These are phyloP conservation scores for Homarus americanus DNA, from an alignment of 1,140 invertebrate species.

Conservation along the genomic window DNA sequence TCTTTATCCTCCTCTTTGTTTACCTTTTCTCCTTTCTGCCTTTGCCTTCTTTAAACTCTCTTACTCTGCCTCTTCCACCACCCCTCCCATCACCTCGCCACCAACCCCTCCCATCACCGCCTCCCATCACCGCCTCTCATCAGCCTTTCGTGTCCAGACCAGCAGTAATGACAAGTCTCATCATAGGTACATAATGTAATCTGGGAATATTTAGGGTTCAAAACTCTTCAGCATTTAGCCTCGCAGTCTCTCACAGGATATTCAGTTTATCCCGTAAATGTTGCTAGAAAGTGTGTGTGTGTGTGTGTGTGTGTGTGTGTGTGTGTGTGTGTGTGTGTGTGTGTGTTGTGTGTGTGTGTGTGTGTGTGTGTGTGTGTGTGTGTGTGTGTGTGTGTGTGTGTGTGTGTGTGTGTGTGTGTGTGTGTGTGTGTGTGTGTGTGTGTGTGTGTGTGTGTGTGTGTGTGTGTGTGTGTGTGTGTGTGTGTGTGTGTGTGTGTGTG, in stretches of 20 bases:
- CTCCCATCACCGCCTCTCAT: too few relatives aligned
- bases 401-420: conserved; percentile 2
- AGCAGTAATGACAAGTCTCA: neutral
- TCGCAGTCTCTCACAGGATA: neutral
- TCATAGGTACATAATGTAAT: neutral
- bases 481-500: too few relatives aligned
- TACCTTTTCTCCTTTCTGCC: too few relatives aligned
- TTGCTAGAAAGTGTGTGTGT: neutral
- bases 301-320: conserved; percentile 13
- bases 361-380: neutral
- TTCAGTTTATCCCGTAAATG: neutral
- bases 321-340: neutral
- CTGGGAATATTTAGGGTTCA: neutral
- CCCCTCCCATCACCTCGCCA: too few relatives aligned
- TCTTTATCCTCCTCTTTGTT: too few relatives aligned
- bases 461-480: too few relatives aligned
- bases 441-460: neutral
- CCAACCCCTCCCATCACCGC: too few relatives aligned
- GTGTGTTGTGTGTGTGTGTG: neutral
- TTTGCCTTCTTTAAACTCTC: too few relatives aligned
- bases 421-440: neutral
- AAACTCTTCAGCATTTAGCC: neutral
- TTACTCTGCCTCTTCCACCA: too few relatives aligned
- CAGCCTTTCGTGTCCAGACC: too few relatives aligned
- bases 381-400: neutral